Conservation (phyloP, 2,888 invertebrate species). For the Papilio demoleus region DNA sequence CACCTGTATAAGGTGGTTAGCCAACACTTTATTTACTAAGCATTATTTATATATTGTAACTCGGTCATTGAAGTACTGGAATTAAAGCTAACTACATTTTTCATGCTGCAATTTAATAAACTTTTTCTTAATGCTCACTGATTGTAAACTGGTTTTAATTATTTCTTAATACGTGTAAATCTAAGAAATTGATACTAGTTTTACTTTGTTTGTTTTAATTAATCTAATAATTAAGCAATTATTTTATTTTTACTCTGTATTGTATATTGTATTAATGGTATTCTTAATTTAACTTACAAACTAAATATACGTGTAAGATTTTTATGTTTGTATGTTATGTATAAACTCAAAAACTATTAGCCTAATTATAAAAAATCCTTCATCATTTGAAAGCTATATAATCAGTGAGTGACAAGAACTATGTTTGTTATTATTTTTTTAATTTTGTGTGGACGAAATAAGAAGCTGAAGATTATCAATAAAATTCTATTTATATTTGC, state of each 20-base stretch:
- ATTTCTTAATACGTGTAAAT: conserved; percentile 33
- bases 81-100: conserved; percentile 28
- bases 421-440: too few relatives aligned
- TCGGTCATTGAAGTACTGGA: conserved; percentile 24
- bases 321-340: too few relatives aligned
- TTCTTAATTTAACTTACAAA: too few relatives aligned
- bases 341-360: too few relatives aligned
- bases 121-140: conserved; percentile 1
- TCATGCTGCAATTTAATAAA: conserved; percentile 17
- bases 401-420: too few relatives aligned
- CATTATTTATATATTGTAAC: conserved; percentile 26
- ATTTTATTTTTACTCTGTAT: neutral
- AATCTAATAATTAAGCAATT: neutral
- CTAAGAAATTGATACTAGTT: neutral
- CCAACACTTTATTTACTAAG: conserved; percentile 21
- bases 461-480: too few relatives aligned
- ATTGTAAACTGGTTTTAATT: conserved; percentile 25
- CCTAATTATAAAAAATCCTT: too few relatives aligned
- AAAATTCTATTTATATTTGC: too few relatives aligned
- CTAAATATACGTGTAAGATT: too few relatives aligned
- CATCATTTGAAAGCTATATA: too few relatives aligned
- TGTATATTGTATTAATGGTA: too few relatives aligned
- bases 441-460: too few relatives aligned
- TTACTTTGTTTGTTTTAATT: conserved; percentile 21
- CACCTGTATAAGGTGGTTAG: conserved; percentile 28